A percentile compares a stretch with the other conserved stretches of the same genome.
Evolutionary conservation across 2,888 invertebrate genomes (phyloP).

Genomic region (Antheraea assamensis): DNA sequence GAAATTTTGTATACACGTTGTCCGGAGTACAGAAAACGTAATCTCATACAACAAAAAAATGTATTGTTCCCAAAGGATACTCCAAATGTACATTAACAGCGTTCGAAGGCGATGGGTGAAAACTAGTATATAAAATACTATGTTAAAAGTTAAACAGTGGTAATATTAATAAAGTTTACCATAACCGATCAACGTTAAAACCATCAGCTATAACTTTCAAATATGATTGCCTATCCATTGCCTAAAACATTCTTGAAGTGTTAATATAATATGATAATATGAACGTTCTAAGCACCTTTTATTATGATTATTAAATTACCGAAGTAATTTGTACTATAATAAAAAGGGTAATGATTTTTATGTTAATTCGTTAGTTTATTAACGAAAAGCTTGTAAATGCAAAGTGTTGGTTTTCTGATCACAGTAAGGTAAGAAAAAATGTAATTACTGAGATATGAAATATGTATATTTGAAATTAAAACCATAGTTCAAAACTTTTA

Average conservation of each 20-base stretch:
- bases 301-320: constrained; percentile 17
- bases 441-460: too few species aligned
- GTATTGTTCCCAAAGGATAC: too few species aligned
- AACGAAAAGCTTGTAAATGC: background rate
- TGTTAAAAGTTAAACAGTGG: constrained; percentile 1
- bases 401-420: background rate
- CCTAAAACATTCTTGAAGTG: constrained; percentile 32
- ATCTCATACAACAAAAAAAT: too few species aligned
- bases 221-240: constrained; percentile 38
- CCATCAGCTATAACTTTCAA: constrained; percentile 3
- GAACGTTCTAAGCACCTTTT: constrained; percentile 18
- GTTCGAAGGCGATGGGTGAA: too few species aligned
- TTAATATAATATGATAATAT: constrained; percentile 47
- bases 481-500: too few species aligned
- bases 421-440: background rate
- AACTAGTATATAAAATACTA: background rate
- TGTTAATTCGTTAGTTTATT: background rate
- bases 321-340: constrained; percentile 28
- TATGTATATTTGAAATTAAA: too few species aligned
- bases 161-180: background rate
- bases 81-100: too few species aligned
- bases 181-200: background rate
- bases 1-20: too few species aligned
- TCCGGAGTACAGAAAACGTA: too few species aligned
- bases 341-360: background rate